Evolutionary conservation across 2,113 vertebrate genomes (phyloP).

Genomic region (Passer montanus): DNA sequence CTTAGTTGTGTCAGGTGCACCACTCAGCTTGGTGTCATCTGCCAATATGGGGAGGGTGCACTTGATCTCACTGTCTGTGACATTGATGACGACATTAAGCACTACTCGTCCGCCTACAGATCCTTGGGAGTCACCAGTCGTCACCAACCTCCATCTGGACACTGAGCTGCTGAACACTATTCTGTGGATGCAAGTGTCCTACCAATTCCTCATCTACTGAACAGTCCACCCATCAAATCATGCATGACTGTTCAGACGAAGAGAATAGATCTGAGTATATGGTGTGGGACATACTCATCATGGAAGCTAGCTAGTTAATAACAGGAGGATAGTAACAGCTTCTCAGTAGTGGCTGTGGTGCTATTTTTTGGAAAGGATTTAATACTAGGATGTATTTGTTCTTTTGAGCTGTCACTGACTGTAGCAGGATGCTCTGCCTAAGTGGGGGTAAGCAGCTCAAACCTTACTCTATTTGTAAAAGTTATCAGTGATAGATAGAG

Average conservation of each 20-base stretch:
- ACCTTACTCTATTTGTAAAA: not conserved
- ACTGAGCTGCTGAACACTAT: not conserved
- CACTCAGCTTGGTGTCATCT: not conserved
- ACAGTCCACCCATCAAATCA: not conserved
- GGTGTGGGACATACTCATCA: not conserved
- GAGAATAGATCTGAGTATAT: not conserved
- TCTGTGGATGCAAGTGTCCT: not conserved
- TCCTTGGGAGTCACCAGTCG: not conserved
- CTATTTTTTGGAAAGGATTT: not conserved
- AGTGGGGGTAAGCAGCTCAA: not conserved
- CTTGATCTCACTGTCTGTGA: not conserved
- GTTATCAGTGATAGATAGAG: not conserved
- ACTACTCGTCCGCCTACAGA: accelerated
- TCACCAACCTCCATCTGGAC: not conserved
- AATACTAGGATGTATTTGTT: not conserved
- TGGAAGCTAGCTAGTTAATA: not conserved
- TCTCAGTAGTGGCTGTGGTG: not conserved
- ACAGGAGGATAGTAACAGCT: not conserved
- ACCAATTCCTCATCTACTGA: not conserved
- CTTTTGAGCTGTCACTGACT: not conserved
- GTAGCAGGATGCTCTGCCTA: not conserved
- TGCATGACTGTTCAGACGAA: not conserved
- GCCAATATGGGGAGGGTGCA: not conserved
- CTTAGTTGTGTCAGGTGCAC: not conserved
- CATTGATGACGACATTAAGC: not conserved